A percentile compares a stretch with the other conserved stretches of the same genome.
These are phyloP conservation scores for Orthonevra nobilis DNA, from an alignment of 2,888 invertebrate species.

Conservation along the genomic window DNA sequence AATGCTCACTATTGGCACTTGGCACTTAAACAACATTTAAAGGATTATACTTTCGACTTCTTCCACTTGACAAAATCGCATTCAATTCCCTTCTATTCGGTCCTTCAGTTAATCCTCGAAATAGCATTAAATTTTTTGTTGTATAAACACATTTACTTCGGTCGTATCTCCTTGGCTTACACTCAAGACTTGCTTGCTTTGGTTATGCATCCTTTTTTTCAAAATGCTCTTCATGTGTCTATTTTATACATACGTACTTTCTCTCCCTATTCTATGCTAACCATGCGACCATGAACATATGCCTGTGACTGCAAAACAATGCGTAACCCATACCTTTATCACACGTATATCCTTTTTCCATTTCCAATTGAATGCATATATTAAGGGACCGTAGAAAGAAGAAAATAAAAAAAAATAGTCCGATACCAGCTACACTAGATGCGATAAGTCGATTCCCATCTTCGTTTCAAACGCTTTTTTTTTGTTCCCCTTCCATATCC, in stretches of 20 bases:
- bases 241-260: conserved; percentile 19
- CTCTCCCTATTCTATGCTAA: conserved; percentile 28
- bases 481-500: neutral
- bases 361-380: conserved; percentile 67
- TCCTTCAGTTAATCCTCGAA: conserved; percentile 44
- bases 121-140: conserved; percentile 52
- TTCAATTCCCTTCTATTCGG: conserved; percentile 36
- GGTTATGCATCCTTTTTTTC: conserved; percentile 49
- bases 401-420: conserved; percentile 3
- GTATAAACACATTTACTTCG: conserved; percentile 58
- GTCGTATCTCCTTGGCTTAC: conserved; percentile 20
- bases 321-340: conserved; percentile 45
- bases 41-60: conserved; percentile 36
- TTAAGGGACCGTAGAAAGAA: conserved; percentile 55
- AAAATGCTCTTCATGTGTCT: conserved; percentile 48
- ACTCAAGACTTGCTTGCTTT: too few species aligned
- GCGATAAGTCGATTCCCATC: conserved; percentile 66
- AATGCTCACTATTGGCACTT: too few species aligned
- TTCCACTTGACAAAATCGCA: conserved; percentile 54
- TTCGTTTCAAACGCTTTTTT: conserved; percentile 40
- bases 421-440: conserved; percentile 62
- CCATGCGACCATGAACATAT: conserved; percentile 67
- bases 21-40: neutral
- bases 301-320: conserved; percentile 65
- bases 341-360: conserved; percentile 42